These are phyloP conservation scores for Drosophila setosimentum DNA, from an alignment of 2,888 invertebrate genomes.

Conservation along the genomic window DNA sequence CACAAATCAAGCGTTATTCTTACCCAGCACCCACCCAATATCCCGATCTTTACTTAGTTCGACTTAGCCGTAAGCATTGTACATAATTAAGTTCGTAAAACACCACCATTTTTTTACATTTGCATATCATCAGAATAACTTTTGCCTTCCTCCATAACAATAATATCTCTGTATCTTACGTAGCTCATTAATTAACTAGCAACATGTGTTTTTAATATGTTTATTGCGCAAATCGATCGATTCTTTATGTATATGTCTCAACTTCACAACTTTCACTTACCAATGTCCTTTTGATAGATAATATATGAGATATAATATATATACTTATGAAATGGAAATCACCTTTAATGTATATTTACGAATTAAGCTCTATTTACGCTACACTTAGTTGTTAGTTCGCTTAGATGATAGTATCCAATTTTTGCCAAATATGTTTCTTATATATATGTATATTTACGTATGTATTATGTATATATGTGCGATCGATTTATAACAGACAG, in stretches of 20 bases:
- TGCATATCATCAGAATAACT: constrained; percentile 35
- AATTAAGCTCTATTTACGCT: constrained; percentile 40
- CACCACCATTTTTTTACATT: constrained; percentile 25
- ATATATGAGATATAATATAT: constrained; percentile 13
- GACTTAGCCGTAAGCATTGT: constrained; percentile 59
- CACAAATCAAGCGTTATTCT: constrained; percentile 35
- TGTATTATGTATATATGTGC: constrained; percentile 22
- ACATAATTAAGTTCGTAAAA: constrained; percentile 65
- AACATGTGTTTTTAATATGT: constrained; percentile 54
- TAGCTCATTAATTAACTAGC: constrained; percentile 16
- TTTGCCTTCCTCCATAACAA: neutral
- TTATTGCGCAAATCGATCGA: constrained; percentile 13
- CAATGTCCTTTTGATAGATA: constrained; percentile 19
- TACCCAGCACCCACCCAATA: constrained; percentile 53
- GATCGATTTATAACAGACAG: constrained; percentile 16
- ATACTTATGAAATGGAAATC: constrained; percentile 25
- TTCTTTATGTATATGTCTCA: constrained; percentile 31
- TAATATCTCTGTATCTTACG: constrained; percentile 2
- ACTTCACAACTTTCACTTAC: constrained; percentile 7
- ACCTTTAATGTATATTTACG: constrained; percentile 13
- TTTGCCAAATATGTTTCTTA: constrained; percentile 76
- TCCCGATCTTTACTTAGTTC: constrained; percentile 50
- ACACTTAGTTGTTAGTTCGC: constrained; percentile 49
- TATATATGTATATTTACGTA: constrained; percentile 31
- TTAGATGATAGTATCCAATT: constrained; percentile 68